Evolutionary conservation across 2,113 vertebrate genomes (phyloP).

Genomic region (Anhinga rufa): DNA sequence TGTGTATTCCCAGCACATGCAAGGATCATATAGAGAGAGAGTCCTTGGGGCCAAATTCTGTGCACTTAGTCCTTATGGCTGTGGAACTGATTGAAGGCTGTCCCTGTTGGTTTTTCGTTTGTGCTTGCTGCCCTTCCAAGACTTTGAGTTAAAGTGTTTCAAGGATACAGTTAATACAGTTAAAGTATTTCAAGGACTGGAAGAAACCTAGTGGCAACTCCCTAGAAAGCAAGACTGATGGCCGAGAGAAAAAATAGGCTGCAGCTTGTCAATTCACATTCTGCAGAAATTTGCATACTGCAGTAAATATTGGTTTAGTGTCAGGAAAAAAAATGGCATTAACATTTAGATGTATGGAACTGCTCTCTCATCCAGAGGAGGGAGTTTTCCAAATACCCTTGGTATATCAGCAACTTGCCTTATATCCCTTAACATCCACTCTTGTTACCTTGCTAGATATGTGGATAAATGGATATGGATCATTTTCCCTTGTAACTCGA

Average conservation of each 20-base stretch:
- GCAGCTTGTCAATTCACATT: not conserved
- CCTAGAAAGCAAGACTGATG: not conserved
- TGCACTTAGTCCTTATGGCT: not conserved
- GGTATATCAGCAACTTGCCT: not conserved
- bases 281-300: conserved; percentile 60
- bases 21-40: rapidly evolving
- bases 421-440: not conserved
- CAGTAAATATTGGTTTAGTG: not conserved
- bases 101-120: not conserved
- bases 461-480: not conserved
- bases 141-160: not conserved
- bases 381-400: not conserved
- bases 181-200: not conserved
- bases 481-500: not conserved
- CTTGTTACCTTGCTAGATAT: not conserved
- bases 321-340: not conserved
- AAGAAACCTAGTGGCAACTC: not conserved
- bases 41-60: not conserved
- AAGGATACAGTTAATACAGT: not conserved
- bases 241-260: not conserved
- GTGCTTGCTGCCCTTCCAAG: not conserved
- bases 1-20: not conserved
- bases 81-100: not conserved
- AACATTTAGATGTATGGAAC: not conserved
- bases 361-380: not conserved